A percentile compares a stretch with the other conserved stretches of the same genome.
These are phyloP conservation scores for Platysternon megacephalum DNA, from an alignment of 2,113 vertebrate species.

Conservation along the genomic window DNA sequence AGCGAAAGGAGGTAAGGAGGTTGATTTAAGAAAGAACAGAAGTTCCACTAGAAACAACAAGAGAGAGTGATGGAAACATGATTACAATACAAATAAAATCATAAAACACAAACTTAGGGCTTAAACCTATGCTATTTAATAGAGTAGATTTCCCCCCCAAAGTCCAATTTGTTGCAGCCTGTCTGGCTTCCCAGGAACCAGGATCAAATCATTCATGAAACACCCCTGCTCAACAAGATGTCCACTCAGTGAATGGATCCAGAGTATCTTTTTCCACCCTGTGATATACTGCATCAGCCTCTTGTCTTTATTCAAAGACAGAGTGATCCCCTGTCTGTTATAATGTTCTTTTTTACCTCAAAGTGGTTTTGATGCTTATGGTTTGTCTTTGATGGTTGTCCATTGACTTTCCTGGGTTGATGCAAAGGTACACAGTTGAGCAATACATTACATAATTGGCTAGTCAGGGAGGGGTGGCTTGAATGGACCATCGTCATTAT, in stretches of 20 bases:
- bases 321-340: background rate
- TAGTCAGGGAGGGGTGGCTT: background rate
- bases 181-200: background rate
- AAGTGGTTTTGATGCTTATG: background rate
- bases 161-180: background rate
- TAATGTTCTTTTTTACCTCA: background rate
- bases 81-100: background rate
- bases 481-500: background rate
- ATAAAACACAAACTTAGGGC: background rate
- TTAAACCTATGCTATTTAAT: background rate
- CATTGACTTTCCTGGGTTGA: background rate
- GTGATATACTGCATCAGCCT: background rate
- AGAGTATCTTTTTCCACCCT: background rate
- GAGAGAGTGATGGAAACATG: background rate
- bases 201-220: background rate
- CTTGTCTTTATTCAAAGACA: background rate
- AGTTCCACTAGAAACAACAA: background rate
- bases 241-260: background rate
- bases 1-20: background rate
- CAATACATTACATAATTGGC: background rate
- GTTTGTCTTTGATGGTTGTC: background rate
- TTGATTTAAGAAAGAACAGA: background rate
- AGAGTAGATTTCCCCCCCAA: background rate
- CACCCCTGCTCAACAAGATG: background rate
- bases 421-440: background rate